Base-by-base conservation (phyloP, 2,113 vertebrate species). In the Martes martes region DNA sequence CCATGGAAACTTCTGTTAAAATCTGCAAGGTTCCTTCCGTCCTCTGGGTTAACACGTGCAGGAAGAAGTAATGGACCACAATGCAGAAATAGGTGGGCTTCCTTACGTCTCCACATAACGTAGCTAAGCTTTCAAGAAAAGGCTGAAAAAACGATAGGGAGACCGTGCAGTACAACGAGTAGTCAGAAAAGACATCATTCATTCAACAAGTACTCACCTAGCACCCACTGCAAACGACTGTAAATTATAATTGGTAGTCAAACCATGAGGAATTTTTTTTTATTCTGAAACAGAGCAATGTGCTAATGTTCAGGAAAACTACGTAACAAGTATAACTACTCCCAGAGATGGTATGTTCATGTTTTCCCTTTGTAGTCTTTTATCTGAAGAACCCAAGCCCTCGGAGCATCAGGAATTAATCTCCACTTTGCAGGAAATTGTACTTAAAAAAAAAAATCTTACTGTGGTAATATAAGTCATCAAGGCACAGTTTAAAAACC, bases 1-100 rank as follows among this genome's bases (percentile, higher is more conserved):
- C 93, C 86, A 85, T 63, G 57, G 82, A 97, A 84, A 1, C 59
- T 95, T 98, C 97, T 93, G 61, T 47, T 81, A 95, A 97, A 96
- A 69, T 83, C 71, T 9, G 42, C 23, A 74, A 42, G 14, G 31
- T 61, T 80, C 52, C 23, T 93, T 89, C 95, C 65, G 33, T 89
- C 33, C 28, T 91, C 52, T 63, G 45, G 69, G 39, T 85, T 91
- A 95, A 71, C 31, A 33, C 7, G 69, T 13, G 57, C 59, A 94
- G 91, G 76, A 94, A 93, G 81, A 92, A 94, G 57, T 13, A 14
- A 78, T 52, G 65, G 52, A 28, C 33, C 28, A 42, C 15, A 36
- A 36, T 1, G 69, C 92, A 10, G 79, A 89, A 50, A 59, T 4
- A 57, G 52, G 45, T 81, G 24, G 45, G 36, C 26, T 81, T 73